Conservation (phyloP, 2,888 invertebrate species). For the Sesamia inferens region DNA sequence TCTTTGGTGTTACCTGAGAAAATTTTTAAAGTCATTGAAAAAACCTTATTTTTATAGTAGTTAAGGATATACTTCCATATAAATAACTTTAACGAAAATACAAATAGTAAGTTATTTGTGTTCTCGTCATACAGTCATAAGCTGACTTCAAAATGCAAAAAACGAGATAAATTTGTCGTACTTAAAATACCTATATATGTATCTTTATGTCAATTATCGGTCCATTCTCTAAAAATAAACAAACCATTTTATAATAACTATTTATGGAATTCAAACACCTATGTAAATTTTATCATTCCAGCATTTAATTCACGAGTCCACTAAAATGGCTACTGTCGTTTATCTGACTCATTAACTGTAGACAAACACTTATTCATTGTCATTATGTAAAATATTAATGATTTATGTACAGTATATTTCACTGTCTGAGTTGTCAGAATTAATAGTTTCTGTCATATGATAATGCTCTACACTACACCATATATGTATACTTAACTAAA, state of each 20-base stretch:
- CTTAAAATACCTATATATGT: too few relatives aligned
- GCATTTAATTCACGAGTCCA: constrained; percentile 1
- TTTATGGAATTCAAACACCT: neutral
- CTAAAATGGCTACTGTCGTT: constrained; percentile 45
- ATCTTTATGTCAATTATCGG: neutral
- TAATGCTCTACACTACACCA: neutral
- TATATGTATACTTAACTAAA: too few relatives aligned
- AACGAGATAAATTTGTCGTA: too few relatives aligned
- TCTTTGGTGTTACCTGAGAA: neutral
- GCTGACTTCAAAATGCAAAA: neutral
- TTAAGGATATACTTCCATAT: neutral
- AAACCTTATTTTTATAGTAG: neutral
- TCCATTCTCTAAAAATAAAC: too few relatives aligned
- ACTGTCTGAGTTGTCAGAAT: neutral
- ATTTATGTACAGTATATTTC: neutral
- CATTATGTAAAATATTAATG: constrained; percentile 8
- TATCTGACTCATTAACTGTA: constrained; percentile 40
- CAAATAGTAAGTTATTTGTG: neutral
- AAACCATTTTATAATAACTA: neutral
- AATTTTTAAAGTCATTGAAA: accelerated
- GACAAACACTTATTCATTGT: constrained; percentile 21
- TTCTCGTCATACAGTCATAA: too few relatives aligned
- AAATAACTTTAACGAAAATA: neutral
- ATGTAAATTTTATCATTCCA: neutral
- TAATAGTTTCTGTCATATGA: neutral